A percentile compares a stretch with the other conserved stretches of the same genome.
These are phyloP conservation scores for Meloidogyne chitwoodi DNA, from an alignment of 1,140 invertebrate species.

Conservation along the genomic window DNA sequence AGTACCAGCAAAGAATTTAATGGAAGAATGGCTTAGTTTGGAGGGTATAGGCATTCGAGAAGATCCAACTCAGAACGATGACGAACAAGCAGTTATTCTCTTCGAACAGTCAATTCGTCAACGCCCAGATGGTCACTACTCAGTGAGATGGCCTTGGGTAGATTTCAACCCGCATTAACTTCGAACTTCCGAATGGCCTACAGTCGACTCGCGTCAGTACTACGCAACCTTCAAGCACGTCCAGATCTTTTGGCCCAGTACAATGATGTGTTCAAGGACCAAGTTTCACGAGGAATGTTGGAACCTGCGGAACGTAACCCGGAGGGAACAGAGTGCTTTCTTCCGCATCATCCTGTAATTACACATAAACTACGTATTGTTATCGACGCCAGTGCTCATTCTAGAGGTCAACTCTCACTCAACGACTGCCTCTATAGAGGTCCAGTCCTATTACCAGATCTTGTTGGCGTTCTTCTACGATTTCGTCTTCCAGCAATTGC, in stretches of 20 bases:
- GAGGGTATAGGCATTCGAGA: slow-evolving; percentile 27
- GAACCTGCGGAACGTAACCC: not conserved
- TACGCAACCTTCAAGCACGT: slow-evolving; percentile 5
- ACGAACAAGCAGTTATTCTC: slow-evolving; percentile 8
- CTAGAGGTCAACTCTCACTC: slow-evolving; percentile 37
- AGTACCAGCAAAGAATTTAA: not conserved
- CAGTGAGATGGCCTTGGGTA: slow-evolving; percentile 15
- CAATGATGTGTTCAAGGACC: slow-evolving; percentile 2
- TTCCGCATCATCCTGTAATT: too few species aligned
- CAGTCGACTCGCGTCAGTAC: not conserved
- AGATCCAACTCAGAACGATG: slow-evolving; percentile 22
- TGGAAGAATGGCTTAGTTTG: not conserved
- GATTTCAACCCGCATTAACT: not conserved
- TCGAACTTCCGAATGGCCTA: slow-evolving; percentile 13
- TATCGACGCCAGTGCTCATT: slow-evolving; percentile 59
- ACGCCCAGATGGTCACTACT: slow-evolving; percentile 5
- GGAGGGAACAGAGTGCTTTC: slow-evolving; percentile 1
- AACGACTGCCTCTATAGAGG: slow-evolving; percentile 56
- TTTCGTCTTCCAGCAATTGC: too few species aligned
- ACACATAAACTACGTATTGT: slow-evolving; percentile 60
- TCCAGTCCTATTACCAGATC: slow-evolving; percentile 29
- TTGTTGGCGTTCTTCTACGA: slow-evolving; percentile 33
- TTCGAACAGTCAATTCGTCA: slow-evolving; percentile 22
- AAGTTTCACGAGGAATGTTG: not conserved
- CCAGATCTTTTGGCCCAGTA: too few species aligned